Conservation (phyloP, 2,888 invertebrate species). For the Brenthis daphne region DNA sequence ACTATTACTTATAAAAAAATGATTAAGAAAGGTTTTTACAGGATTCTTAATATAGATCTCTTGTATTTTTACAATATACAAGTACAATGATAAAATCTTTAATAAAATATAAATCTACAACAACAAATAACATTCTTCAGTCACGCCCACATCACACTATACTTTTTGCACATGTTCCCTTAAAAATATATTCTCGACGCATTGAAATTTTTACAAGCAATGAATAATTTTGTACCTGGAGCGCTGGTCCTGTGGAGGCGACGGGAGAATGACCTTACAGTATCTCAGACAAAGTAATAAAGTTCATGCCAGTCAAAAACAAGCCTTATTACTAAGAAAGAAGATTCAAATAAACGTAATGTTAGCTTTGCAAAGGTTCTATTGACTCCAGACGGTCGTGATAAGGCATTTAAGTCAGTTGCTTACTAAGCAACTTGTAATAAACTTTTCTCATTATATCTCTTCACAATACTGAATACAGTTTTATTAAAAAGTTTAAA, state of each 20-base stretch:
- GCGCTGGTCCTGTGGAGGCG: conserved; percentile 38
- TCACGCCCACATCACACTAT: not conserved
- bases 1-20: no score
- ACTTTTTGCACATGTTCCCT: conserved; percentile 9
- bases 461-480: conserved; percentile 11
- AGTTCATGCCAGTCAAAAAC: conserved; percentile 22
- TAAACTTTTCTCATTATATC: conserved; percentile 36
- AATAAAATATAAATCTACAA: not conserved
- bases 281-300: conserved; percentile 30
- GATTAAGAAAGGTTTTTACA: no score
- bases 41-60: no score
- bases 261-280: conserved; percentile 49
- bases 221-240: conserved; percentile 41
- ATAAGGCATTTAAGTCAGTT: conserved; percentile 43
- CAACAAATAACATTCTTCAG: not conserved
- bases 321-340: conserved; percentile 15
- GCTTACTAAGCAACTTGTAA: conserved; percentile 41
- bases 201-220: conserved; percentile 30
- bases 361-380: conserved; percentile 38
- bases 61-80: no score
- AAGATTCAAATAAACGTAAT: conserved; percentile 39
- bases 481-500: conserved; percentile 14
- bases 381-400: conserved; percentile 43
- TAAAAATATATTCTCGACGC: conserved; percentile 20
- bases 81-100: no score